Evolutionary conservation across 2,797 vertebrate genomes (phyloP), one percentile per base, ranked within the genome.

Genomic region (Peromyscus nudipes): DNA sequence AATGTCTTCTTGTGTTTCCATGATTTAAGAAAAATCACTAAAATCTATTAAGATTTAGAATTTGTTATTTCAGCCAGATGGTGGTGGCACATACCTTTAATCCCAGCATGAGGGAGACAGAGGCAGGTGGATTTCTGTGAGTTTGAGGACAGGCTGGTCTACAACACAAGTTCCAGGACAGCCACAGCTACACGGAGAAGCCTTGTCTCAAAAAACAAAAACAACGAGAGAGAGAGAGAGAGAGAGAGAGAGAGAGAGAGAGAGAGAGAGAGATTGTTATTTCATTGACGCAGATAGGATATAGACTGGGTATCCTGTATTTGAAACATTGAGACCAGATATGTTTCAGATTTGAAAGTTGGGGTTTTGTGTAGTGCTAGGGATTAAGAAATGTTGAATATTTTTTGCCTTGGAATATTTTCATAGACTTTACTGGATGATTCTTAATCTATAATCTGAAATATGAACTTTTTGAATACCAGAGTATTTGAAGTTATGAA

Each of bases 211-310:
- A n/a, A n/a, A n/a, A n/a, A n/a, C n/a, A n/a, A n/a, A n/a, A n/a
- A n/a, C n/a, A n/a, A n/a, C n/a, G n/a, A n/a, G n/a, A n/a, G n/a
- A n/a, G n/a, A n/a, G n/a, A n/a, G n/a, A 69, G 31, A 60, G 57
- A 90, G 8, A 69, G 10, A 49, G 49, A 49, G 11, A 49, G 49
- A 49, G 49, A 49, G 49, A 49, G 49, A 49, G 49, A 49, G 49
- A 49, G 49, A 49, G 49, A 49, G 49, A 49, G 49, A 52, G 49
- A 52, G 13, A 73, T 93, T 88, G 62, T 90, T 95, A 62, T 82
- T 89, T 90, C 46, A 73, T 76, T 64, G 52, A 46, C 37, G 85
- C 31, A 95, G 43, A 81, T 75, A 96, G 62, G 52, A 94, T 77
- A 69, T 9, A 55, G 89, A 64, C 40, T 80, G 60, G 25, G 31